Evolutionary conservation across 2,888 invertebrate species (phyloP).

Genomic region (Melanophora roralis): DNA sequence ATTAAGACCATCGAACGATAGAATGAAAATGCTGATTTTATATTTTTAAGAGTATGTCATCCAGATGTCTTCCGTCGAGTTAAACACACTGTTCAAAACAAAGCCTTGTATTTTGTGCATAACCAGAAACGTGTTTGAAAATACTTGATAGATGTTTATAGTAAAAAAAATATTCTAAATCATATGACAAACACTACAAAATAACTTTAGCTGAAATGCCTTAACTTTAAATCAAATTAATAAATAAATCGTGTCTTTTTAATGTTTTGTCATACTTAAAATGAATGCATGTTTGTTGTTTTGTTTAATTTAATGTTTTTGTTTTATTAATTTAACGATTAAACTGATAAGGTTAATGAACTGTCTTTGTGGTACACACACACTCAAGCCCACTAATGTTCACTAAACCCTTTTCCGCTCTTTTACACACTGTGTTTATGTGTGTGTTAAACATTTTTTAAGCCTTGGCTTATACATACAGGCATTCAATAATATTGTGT

Average conservation of each 20-base stretch:
- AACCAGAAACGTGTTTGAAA: too few species aligned
- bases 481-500: not conserved
- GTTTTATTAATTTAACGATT: not conserved
- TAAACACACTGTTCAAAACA: too few species aligned
- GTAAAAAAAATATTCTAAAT: too few species aligned
- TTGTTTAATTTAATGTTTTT: not conserved
- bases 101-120: too few species aligned
- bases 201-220: too few species aligned
- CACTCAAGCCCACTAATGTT: not conserved
- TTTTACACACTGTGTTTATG: not conserved
- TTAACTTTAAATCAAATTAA: not conserved
- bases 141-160: too few species aligned
- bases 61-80: too few species aligned
- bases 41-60: too few species aligned
- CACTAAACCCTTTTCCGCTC: not conserved
- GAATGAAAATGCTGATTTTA: too few species aligned
- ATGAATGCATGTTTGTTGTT: too few species aligned
- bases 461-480: not conserved
- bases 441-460: not conserved
- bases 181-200: too few species aligned
- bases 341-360: slow-evolving; percentile 42
- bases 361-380: slow-evolving; percentile 28
- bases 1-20: too few species aligned
- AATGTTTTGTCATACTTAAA: not conserved
- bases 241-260: slow-evolving; percentile 3